phyloP scores from a whole-genome alignment of 2,888 invertebrate genomes.

The Amphipoea lucens region DNA sequence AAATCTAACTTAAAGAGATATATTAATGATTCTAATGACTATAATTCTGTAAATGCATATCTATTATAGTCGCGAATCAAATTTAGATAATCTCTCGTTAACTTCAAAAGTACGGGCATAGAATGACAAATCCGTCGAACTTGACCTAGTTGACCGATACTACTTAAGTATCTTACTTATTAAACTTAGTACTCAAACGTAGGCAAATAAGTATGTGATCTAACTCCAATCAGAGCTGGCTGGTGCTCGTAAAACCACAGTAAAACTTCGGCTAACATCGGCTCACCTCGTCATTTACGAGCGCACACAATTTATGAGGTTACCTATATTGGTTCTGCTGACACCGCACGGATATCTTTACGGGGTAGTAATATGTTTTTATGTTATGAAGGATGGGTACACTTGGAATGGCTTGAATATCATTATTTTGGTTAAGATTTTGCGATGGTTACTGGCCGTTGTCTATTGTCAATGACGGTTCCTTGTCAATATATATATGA shows the following conservation, averaged over 20 bases:
- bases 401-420: background rate
- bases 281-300: slow-evolving; percentile 74
- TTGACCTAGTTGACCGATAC: background rate
- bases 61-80: too few species aligned
- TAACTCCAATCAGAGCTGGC: slow-evolving; percentile 71
- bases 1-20: too few species aligned
- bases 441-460: background rate
- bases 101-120: background rate
- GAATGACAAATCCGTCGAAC: background rate
- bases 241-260: slow-evolving; percentile 70
- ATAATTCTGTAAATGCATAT: too few species aligned
- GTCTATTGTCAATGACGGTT: too few species aligned
- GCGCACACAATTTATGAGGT: slow-evolving; percentile 75
- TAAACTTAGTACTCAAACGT: slow-evolving; percentile 22
- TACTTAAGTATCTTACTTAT: slow-evolving; percentile 7
- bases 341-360: slow-evolving; percentile 66
- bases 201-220: slow-evolving; percentile 48
- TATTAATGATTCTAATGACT: too few species aligned
- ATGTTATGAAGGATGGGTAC: slow-evolving; percentile 51
- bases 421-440: slow-evolving; percentile 7
- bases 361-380: slow-evolving; percentile 60
- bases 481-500: too few species aligned
- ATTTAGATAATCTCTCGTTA: background rate
- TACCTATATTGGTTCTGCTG: slow-evolving; percentile 73
- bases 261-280: slow-evolving; percentile 67